These are phyloP conservation scores for Rhamnusium bicolor DNA, from an alignment of 2,888 invertebrate species.

Conservation along the genomic window DNA sequence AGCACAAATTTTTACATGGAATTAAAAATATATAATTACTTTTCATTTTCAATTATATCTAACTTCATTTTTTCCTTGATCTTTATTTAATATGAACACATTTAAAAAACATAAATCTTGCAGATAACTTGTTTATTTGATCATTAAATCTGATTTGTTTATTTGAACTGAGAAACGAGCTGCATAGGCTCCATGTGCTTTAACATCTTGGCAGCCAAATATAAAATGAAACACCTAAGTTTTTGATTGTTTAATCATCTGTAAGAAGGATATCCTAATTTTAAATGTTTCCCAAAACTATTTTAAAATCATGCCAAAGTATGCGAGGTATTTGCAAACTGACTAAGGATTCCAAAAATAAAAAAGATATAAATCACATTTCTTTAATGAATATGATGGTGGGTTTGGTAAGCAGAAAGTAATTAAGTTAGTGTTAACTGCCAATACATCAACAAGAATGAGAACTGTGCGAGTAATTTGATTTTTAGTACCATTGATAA, in stretches of 20 bases:
- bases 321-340: constrained; percentile 40
- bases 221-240: constrained; percentile 42
- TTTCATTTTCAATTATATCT: constrained; percentile 46
- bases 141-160: constrained; percentile 2
- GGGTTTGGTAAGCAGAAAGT: background rate
- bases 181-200: background rate
- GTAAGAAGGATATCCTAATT: constrained; percentile 47
- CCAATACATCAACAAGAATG: background rate
- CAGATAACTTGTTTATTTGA: background rate
- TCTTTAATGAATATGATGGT: background rate
- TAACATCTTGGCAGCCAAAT: constrained; percentile 35
- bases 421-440: background rate
- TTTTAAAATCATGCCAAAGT: constrained; percentile 46
- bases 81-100: background rate
- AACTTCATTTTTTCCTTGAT: constrained; percentile 45
- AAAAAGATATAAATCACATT: constrained; percentile 23
- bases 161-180: constrained; percentile 10
- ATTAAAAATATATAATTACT: constrained; percentile 37
- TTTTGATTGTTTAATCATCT: constrained; percentile 47
- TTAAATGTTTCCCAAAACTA: constrained; percentile 47
- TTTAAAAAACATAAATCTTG: background rate
- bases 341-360: constrained; percentile 34
- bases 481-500: background rate
- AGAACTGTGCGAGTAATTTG: background rate
- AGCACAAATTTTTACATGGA: background rate